A percentile compares a stretch with the other conserved stretches of the same genome.
Conservation (phyloP, 2,888 invertebrate species). For the Ectemnius continuus region DNA sequence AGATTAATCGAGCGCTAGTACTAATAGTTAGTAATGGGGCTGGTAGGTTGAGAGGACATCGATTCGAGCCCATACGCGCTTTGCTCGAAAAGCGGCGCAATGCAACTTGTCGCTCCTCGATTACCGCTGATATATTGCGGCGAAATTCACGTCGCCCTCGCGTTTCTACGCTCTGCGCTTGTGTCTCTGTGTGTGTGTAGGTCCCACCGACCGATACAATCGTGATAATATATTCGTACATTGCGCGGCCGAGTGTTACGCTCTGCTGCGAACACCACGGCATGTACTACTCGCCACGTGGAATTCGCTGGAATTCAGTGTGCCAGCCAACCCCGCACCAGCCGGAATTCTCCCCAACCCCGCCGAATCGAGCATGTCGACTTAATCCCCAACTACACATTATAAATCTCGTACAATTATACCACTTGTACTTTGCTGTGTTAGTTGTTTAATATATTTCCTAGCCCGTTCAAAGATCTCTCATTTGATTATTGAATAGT, state of each 20-base stretch:
- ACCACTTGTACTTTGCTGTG: no score
- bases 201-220: conserved; percentile 45
- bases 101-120: conserved; percentile 16
- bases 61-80: neutral
- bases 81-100: conserved; percentile 1
- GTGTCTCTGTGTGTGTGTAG: neutral
- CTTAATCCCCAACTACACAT: no score
- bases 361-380: no score
- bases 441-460: no score
- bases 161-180: no score
- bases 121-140: conserved; percentile 25
- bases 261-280: conserved; percentile 36
- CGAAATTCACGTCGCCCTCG: conserved; percentile 24
- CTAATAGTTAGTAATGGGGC: conserved; percentile 4
- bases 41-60: neutral
- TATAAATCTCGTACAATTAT: no score
- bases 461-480: no score
- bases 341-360: no score
- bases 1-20: neutral
- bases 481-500: no score
- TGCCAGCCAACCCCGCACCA: no score
- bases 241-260: conserved; percentile 48
- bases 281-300: conserved; percentile 25
- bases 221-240: conserved; percentile 50
- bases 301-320: conserved; percentile 48